A percentile compares a stretch with the other conserved stretches of the same genome.
Evolutionary conservation across 2,113 vertebrate genomes (phyloP).

Genomic region (Hassar affinis): DNA sequence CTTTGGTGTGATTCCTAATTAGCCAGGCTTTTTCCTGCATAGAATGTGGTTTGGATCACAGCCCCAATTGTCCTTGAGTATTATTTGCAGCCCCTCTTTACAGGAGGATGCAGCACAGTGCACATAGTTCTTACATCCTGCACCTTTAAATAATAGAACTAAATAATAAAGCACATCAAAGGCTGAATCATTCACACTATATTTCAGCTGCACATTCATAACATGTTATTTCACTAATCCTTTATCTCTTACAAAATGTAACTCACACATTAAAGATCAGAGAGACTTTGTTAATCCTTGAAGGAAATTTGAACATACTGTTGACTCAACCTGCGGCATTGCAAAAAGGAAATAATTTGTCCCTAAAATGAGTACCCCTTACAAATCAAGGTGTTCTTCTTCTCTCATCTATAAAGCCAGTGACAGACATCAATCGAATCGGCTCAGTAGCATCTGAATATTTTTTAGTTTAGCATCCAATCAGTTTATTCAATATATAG

Average conservation of each 20-base stretch:
- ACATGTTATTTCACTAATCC: neutral
- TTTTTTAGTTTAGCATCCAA: neutral
- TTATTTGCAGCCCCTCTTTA: neutral
- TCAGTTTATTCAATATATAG: neutral
- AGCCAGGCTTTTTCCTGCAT: neutral
- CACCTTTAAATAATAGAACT: neutral
- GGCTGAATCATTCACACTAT: too few relatives aligned
- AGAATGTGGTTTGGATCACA: neutral
- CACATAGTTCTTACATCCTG: neutral
- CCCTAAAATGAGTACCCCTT: neutral
- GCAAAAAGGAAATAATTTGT: neutral
- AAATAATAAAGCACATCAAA: too few relatives aligned
- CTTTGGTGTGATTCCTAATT: neutral
- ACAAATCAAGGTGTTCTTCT: neutral
- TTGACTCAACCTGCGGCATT: neutral
- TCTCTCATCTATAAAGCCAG: neutral
- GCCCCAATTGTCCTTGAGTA: neutral
- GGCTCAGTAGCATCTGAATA: neutral
- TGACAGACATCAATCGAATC: neutral
- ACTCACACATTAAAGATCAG: neutral
- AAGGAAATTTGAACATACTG: neutral
- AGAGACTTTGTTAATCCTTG: neutral
- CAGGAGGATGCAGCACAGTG: neutral
- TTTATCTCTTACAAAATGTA: neutral
- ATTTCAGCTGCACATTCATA: neutral